These are phyloP conservation scores for Dasypogon diadema DNA, from an alignment of 2,888 invertebrate species.

Conservation along the genomic window DNA sequence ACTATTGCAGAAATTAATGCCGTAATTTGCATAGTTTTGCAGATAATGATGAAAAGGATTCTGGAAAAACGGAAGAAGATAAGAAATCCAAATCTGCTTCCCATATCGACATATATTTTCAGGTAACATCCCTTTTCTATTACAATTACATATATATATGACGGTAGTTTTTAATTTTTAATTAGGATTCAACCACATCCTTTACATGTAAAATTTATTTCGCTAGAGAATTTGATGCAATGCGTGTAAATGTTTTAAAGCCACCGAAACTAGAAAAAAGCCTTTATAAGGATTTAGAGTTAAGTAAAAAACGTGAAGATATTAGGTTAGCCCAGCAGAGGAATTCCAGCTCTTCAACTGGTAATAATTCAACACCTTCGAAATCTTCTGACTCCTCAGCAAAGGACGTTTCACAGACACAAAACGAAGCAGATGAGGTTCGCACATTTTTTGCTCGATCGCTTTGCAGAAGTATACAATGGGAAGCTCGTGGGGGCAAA, in stretches of 20 bases:
- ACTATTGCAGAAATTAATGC: neutral
- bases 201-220: constrained; percentile 92
- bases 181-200: constrained; percentile 75
- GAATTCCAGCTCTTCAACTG: constrained; percentile 62
- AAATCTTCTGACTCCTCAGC: neutral
- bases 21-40: constrained; percentile 26
- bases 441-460: constrained; percentile 86
- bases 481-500: constrained; percentile 97
- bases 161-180: constrained; percentile 3
- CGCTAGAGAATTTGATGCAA: constrained; percentile 88
- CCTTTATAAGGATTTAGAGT: constrained; percentile 63
- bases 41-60: constrained; percentile 49
- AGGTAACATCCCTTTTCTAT: constrained; percentile 64
- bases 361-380: constrained; percentile 65
- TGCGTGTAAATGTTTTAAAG: constrained; percentile 72
- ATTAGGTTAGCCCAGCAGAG: constrained; percentile 64
- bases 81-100: constrained; percentile 61
- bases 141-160: constrained; percentile 59
- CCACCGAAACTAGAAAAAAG: constrained; percentile 63
- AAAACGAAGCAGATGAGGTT: constrained; percentile 64
- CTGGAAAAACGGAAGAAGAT: constrained; percentile 57
- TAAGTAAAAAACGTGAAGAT: constrained; percentile 65
- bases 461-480: constrained; percentile 84
- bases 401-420: constrained; percentile 33
- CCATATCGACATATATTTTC: constrained; percentile 73